Evolutionary conservation across 2,797 vertebrate species (phyloP), one percentile per base, ranked within the genome.

Genomic region (Knipowitschia caucasica): DNA sequence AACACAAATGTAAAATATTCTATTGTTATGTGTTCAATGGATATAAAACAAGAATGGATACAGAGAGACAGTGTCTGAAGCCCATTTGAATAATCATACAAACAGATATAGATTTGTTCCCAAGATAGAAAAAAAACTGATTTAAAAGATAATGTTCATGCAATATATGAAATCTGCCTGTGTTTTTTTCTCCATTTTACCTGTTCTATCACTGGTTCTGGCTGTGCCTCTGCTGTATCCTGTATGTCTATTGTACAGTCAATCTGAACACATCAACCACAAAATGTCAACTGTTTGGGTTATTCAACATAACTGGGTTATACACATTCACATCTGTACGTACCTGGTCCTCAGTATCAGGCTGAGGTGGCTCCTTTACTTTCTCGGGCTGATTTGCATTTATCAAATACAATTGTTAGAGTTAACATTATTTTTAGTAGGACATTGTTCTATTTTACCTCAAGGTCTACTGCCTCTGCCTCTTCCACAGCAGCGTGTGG

Each of bases 281-380:
- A 69, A 59, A 39, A 59, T 49, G 4, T 54, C 9, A 44, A 51
- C 27, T 17, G 43, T 27, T 40, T 14, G 18, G 49, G n/a, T 5
- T 34, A 18, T 31, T 23, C 10, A 27, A 38, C 36, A 4, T 27
- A 45, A 23, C 45, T 12, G 15, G 27, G 18, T 18, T 10, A 8
- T 7, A 10, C 30, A 15, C 7, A 18, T 36, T 18, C 18, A 9
- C 15, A 4, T 38, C 18, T 38, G 12, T n/a, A 34, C 12, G 11
- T 86, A 86, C 80, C 82, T 86, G 44, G n/a, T 71, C 47, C 27
- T 75, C 73, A 66, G 77, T 54, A 59, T 50, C 55, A 30, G 73
- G 56, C 40, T 49, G 34, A 31, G 73, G 40, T 4, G 1, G 40
- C 25, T 77, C 70, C 49, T 26, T 69, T 27, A 71, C 35, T 46